Base-by-base conservation (phyloP, 2,888 invertebrate genomes). In the Rhaphigaster nebulosa region DNA sequence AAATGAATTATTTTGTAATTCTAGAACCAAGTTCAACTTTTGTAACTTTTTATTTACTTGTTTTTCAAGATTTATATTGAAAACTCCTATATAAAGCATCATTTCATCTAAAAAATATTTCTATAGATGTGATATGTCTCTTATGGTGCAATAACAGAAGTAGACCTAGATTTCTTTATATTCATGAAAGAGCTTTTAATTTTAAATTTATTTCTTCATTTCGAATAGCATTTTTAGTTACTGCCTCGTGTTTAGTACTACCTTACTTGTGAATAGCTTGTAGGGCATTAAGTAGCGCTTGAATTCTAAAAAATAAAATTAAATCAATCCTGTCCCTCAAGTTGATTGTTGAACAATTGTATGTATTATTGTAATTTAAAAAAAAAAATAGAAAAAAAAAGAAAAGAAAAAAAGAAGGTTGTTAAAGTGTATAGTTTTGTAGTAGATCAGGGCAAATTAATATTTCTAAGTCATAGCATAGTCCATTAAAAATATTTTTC, bases 391-490 rank as follows among this genome's bases (percentile, higher is more conserved):
- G 5, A 45, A 45, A n/a, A 87, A 52, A 50, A 87, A 87, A 87
- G 12, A 87, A 70, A 70, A 70, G 34, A 26, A 65, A 84, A 90
- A 54, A 50, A 87, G 38, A 87, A 87, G 90, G 90, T 90, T 90
- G 90, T 90, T 90, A 90, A 45, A 80, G 34, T 70, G 87, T 90
- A 90, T 90, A 90, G 90, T 90, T 90, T 90, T 90, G 18, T 90
- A 90, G 90, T 87, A 65, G 87, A 90, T 54, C 70, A 76, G 70
- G 52, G 70, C 65, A 90, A 52, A 87, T 54, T 87, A 87, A 87
- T 87, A 87, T 87, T 90, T 90, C 90, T 90, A 90, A 90, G 90
- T 90, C 90, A 90, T 90, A 90, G 90, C 38, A 70, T 90, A 90
- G 90, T 90, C 45, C 87, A 54, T 87, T 60, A 90, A 90, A 76